These are phyloP conservation scores for Condylostylus longicornis DNA, from an alignment of 1,140 invertebrate species.

Conservation along the genomic window DNA sequence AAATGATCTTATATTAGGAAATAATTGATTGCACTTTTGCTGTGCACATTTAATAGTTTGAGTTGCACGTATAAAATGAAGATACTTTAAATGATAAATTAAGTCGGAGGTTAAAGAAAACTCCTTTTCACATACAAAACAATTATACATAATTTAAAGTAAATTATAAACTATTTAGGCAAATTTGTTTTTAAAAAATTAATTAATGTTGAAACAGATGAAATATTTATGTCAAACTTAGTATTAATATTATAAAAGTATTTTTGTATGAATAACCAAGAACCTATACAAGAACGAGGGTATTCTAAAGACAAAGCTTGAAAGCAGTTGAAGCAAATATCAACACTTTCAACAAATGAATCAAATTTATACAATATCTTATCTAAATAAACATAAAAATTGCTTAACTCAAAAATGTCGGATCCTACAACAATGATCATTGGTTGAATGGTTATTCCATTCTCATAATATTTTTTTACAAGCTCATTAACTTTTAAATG, in stretches of 20 bases:
- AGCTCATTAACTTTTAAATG: too few species aligned
- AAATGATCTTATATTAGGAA: background rate
- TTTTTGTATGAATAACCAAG: constrained; percentile 5
- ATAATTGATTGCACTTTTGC: background rate
- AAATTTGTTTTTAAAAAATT: background rate
- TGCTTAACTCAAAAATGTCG: too few species aligned
- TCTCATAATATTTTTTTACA: too few species aligned
- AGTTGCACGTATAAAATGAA: background rate
- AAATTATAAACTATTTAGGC: background rate
- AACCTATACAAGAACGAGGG: background rate
- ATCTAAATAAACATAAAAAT: constrained; percentile 5
- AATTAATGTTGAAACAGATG: background rate
- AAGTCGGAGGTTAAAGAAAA: background rate
- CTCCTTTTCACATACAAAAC: background rate
- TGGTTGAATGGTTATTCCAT: too few species aligned
- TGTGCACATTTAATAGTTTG: background rate
- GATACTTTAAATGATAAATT: background rate
- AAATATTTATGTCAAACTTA: background rate
- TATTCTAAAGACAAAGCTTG: constrained; percentile 3
- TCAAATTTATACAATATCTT: constrained; percentile 1
- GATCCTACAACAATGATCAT: too few species aligned
- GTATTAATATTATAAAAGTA: constrained; percentile 4
- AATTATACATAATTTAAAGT: background rate
- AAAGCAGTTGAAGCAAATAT: constrained; percentile 6
- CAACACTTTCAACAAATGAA: constrained; percentile 3